These are phyloP conservation scores for Eupristina koningsbergeri DNA, from an alignment of 1,140 invertebrate species.

Conservation along the genomic window DNA sequence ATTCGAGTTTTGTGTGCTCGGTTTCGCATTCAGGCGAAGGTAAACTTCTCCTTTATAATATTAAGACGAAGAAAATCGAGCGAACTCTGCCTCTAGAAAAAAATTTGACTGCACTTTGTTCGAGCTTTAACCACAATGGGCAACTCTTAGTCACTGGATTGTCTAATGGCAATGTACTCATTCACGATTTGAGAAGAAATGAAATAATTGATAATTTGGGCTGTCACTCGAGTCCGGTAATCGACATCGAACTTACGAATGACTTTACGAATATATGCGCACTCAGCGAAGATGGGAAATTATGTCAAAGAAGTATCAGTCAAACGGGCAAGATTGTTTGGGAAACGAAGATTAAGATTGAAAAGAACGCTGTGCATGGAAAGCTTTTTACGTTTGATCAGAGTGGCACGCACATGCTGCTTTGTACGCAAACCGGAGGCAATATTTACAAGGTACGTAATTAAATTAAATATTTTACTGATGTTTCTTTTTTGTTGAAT, in stretches of 20 bases:
- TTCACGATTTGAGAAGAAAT: constrained; percentile 76
- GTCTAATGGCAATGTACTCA: constrained; percentile 77
- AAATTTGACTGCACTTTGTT: constrained; percentile 73
- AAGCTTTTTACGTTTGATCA: constrained; percentile 77
- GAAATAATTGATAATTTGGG: constrained; percentile 76
- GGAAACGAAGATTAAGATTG: constrained; percentile 72
- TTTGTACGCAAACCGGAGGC: constrained; percentile 76
- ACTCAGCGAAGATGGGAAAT: constrained; percentile 75
- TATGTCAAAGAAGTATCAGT: constrained; percentile 76
- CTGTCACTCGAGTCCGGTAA: constrained; percentile 74
- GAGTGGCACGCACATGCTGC: constrained; percentile 76
- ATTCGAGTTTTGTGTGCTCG: constrained; percentile 77
- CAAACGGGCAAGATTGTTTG: constrained; percentile 72
- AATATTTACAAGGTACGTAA: constrained; percentile 77
- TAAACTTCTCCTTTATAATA: constrained; percentile 76
- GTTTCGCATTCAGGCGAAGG: constrained; percentile 70
- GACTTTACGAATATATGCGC: constrained; percentile 77
- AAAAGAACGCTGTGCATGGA: constrained; percentile 69
- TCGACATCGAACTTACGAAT: constrained; percentile 74
- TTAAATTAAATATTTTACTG: background rate
- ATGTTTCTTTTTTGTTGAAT: too few species aligned
- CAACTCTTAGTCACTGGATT: constrained; percentile 78
- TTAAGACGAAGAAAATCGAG: constrained; percentile 78
- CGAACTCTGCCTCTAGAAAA: constrained; percentile 69
- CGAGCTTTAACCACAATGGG: constrained; percentile 80